phyloP scores from a whole-genome alignment of 2,113 vertebrate species.

The Apistogramma diplotaenia region DNA sequence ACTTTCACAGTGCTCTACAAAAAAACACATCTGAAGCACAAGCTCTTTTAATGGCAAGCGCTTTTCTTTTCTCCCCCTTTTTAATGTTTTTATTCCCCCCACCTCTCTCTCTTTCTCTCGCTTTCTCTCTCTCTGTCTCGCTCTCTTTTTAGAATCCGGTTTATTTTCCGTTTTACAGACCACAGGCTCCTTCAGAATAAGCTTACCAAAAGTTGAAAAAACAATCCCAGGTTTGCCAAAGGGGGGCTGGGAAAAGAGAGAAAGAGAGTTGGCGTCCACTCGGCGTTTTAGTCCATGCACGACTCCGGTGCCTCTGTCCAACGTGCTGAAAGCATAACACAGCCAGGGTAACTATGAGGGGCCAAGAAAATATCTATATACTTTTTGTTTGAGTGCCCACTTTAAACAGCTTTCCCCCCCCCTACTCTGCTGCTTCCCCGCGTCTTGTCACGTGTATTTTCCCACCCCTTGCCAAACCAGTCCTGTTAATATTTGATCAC shows the following conservation, averaged over 20 bases:
- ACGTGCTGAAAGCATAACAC: slow-evolving; percentile 88
- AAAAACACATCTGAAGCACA: slow-evolving; percentile 70
- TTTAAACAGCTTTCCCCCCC: slow-evolving; percentile 77
- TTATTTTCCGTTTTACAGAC: slow-evolving; percentile 54
- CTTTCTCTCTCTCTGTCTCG: neutral
- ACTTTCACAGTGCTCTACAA: slow-evolving; percentile 81
- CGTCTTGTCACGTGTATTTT: slow-evolving; percentile 87
- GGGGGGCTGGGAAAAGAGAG: slow-evolving; percentile 73
- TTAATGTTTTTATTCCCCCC: neutral
- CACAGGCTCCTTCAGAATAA: slow-evolving; percentile 60
- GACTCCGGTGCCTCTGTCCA: slow-evolving; percentile 88
- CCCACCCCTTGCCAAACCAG: slow-evolving; percentile 80
- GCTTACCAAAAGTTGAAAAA: slow-evolving; percentile 78
- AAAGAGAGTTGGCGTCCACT: slow-evolving; percentile 77
- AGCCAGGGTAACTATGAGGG: slow-evolving; percentile 74
- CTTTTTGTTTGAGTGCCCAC: slow-evolving; percentile 82
- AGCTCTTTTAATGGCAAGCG: slow-evolving; percentile 45
- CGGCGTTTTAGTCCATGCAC: slow-evolving; percentile 78
- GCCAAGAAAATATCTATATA: slow-evolving; percentile 72
- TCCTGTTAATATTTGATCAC: slow-evolving; percentile 89
- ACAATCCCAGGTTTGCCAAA: slow-evolving; percentile 78
- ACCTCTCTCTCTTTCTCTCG: neutral
- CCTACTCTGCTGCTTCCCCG: slow-evolving; percentile 79
- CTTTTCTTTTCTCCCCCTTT: slow-evolving; percentile 3
- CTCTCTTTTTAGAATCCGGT: slow-evolving; percentile 45